These are phyloP conservation scores for Danio rerio DNA, from an alignment of 2,113 vertebrate species.

Conservation along the genomic window GRCz12tu NC_133192.1:8458501-8459000, in stretches of 20 bases:
- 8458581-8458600: slow-evolving; percentile 51
- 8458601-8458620: slow-evolving; percentile 61
- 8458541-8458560: slow-evolving; percentile 47
- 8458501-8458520: slow-evolving; percentile 29
- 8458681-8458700: slow-evolving; percentile 5
- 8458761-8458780: slow-evolving; percentile 8
- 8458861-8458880: no score
- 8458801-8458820: not conserved
- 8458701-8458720: not conserved
- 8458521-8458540: slow-evolving; percentile 38
- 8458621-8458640: slow-evolving; percentile 51
- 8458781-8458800: not conserved
- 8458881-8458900: no score
- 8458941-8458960: no score
- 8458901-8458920: no score
- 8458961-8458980: no score
- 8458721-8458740: not conserved
- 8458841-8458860: no score
- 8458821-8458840: not conserved
- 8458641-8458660: slow-evolving; percentile 22
- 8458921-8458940: no score
- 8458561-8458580: slow-evolving; percentile 65
- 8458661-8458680: slow-evolving; percentile 31
- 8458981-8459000: no score
- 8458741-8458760: not conserved